Conservation (phyloP, 1,140 invertebrate genomes). For the Drosophila eugracilis region DNA sequence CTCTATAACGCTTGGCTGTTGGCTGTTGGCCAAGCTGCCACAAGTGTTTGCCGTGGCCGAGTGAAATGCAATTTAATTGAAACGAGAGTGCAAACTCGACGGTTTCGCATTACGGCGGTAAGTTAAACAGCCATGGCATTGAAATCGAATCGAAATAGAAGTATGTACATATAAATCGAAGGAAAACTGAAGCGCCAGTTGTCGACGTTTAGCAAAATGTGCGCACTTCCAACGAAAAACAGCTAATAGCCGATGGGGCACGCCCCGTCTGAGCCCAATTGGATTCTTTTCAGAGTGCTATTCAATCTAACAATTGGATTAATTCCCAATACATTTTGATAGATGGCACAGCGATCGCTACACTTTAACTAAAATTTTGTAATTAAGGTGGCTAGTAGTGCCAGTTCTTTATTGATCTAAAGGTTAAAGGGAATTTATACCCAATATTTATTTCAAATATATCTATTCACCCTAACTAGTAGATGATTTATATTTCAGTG, state of each 20-base stretch:
- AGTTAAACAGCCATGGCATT: constrained; percentile 27
- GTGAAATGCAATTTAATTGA: constrained; percentile 72
- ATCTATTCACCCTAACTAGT: too few species aligned
- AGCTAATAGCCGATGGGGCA: constrained; percentile 18
- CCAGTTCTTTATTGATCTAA: background rate
- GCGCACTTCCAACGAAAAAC: constrained; percentile 15
- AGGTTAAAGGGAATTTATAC: too few species aligned
- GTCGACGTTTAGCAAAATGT: constrained; percentile 17
- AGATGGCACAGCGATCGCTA: background rate
- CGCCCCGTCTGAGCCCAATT: constrained; percentile 24
- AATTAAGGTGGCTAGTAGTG: background rate
- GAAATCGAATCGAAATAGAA: constrained; percentile 24
- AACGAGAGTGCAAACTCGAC: constrained; percentile 36
- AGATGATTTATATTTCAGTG: background rate
- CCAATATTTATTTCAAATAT: too few species aligned
- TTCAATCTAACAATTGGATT: background rate
- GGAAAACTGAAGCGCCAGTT: constrained; percentile 22
- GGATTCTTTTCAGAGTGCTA: constrained; percentile 13
- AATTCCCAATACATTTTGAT: background rate
- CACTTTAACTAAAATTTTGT: background rate
- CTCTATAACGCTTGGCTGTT: constrained; percentile 4
- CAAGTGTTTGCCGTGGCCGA: constrained; percentile 49
- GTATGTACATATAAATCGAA: constrained; percentile 13
- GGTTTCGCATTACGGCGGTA: constrained; percentile 57
- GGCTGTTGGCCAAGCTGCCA: constrained; percentile 49